A percentile compares a stretch with the other conserved stretches of the same genome.
phyloP scores from a whole-genome alignment of 2,113 vertebrate species.

The Condylura cristata region DNA sequence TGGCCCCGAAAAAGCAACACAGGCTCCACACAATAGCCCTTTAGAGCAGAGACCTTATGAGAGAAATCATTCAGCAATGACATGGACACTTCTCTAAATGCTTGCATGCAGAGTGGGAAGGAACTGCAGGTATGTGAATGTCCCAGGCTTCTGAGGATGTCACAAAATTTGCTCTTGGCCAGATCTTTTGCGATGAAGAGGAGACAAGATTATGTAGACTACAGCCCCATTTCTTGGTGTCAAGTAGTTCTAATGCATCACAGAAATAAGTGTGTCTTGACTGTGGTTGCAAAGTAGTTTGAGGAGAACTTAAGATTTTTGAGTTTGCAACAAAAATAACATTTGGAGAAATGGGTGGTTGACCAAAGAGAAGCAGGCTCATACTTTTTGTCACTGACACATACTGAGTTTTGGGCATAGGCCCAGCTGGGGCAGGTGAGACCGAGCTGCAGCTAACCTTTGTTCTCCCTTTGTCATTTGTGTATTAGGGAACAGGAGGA shows the following conservation, averaged over 20 bases:
- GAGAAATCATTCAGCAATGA: slow-evolving; percentile 10
- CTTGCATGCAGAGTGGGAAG: neutral
- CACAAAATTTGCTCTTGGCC: neutral
- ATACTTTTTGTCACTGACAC: slow-evolving; percentile 29
- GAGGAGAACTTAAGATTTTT: slow-evolving; percentile 11
- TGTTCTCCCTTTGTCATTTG: neutral
- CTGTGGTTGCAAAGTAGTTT: slow-evolving; percentile 32
- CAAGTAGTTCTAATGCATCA: neutral
- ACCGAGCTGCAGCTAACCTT: neutral
- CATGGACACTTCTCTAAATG: neutral
- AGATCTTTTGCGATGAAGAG: slow-evolving; percentile 10
- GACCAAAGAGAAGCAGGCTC: slow-evolving; percentile 26
- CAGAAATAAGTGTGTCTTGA: slow-evolving; percentile 23
- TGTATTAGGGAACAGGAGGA: neutral
- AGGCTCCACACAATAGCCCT: neutral
- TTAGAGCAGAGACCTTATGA: neutral
- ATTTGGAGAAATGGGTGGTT: slow-evolving; percentile 44
- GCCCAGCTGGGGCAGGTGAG: neutral
- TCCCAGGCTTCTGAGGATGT: neutral
- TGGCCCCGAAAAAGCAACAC: neutral
- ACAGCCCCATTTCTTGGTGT: neutral
- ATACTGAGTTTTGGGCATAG: neutral
- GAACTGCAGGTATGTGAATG: no score
- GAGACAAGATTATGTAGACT: neutral
- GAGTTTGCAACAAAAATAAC: slow-evolving; percentile 32